A percentile compares a stretch with the other conserved stretches of the same genome.
Evolutionary conservation across 2,888 invertebrate species (phyloP).

Genomic region (Patella pellucida): DNA sequence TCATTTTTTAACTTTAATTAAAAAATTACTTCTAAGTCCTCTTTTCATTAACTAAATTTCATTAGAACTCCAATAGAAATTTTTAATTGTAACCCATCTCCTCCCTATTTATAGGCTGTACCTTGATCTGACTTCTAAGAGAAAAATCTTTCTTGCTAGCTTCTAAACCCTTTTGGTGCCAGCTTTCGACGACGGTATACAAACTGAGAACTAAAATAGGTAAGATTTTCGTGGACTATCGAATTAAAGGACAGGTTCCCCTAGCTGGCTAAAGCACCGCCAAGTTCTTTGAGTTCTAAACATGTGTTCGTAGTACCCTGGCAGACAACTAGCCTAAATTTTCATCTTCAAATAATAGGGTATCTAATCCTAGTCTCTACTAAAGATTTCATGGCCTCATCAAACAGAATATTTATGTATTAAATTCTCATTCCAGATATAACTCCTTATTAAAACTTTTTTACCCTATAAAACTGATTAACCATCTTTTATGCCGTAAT

Average conservation of each 20-base stretch:
- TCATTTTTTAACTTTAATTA: slow-evolving; percentile 18
- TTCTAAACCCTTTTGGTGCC: slow-evolving; percentile 61
- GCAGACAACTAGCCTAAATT: slow-evolving; percentile 22
- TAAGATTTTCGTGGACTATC: slow-evolving; percentile 37
- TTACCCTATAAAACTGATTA: neutral
- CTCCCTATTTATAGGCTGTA: slow-evolving; percentile 79
- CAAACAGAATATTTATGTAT: neutral
- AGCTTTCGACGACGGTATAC: slow-evolving; percentile 53
- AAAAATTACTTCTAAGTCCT: slow-evolving; percentile 54
- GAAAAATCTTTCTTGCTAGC: slow-evolving; percentile 70
- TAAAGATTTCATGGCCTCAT: slow-evolving; percentile 29
- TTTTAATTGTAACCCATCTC: slow-evolving; percentile 78
- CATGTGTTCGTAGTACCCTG: slow-evolving; percentile 42
- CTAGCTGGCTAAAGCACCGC: slow-evolving; percentile 49
- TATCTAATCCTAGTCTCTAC: slow-evolving; percentile 53
- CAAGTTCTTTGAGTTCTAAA: slow-evolving; percentile 55
- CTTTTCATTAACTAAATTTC: slow-evolving; percentile 29
- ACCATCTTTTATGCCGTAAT: slow-evolving; percentile 21
- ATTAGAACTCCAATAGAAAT: slow-evolving; percentile 14
- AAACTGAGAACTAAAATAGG: slow-evolving; percentile 36
- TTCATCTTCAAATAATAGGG: slow-evolving; percentile 48
- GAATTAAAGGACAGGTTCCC: slow-evolving; percentile 56
- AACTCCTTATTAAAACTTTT: slow-evolving; percentile 12
- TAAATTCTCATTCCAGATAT: neutral
- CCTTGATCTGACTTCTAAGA: slow-evolving; percentile 82